A percentile compares a stretch with the other conserved stretches of the same genome.
Evolutionary conservation across 2,888 invertebrate genomes (phyloP).

Genomic region (Deroplatys truncata): DNA sequence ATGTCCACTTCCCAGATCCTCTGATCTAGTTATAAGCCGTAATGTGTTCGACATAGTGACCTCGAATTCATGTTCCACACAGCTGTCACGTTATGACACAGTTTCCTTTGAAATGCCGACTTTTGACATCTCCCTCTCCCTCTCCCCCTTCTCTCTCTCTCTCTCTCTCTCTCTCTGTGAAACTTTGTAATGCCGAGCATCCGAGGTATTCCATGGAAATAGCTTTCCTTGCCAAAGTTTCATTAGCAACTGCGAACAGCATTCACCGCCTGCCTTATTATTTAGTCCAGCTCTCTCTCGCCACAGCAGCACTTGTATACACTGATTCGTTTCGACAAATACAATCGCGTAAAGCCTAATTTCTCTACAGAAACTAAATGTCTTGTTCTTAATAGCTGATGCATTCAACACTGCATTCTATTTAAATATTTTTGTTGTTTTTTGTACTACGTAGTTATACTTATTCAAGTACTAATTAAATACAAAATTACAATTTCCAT

Average conservation of each 20-base stretch:
- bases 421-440: no score
- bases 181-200: background rate
- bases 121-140: background rate
- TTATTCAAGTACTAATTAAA: no score
- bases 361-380: background rate
- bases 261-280: background rate
- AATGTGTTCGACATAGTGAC: background rate
- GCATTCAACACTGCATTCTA: no score
- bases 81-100: background rate
- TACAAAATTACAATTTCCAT: no score
- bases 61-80: background rate
- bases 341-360: background rate
- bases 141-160: no score
- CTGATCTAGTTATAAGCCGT: no score
- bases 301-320: background rate
- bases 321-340: background rate
- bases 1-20: no score
- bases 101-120: background rate
- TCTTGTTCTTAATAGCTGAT: no score
- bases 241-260: background rate
- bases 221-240: background rate
- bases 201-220: background rate
- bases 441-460: no score
- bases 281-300: background rate
- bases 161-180: background rate